A percentile compares a stretch with the other conserved stretches of the same genome.
These are phyloP conservation scores for Harpagifer antarcticus DNA, from an alignment of 2,797 vertebrate species.

Conservation along the genomic window DNA sequence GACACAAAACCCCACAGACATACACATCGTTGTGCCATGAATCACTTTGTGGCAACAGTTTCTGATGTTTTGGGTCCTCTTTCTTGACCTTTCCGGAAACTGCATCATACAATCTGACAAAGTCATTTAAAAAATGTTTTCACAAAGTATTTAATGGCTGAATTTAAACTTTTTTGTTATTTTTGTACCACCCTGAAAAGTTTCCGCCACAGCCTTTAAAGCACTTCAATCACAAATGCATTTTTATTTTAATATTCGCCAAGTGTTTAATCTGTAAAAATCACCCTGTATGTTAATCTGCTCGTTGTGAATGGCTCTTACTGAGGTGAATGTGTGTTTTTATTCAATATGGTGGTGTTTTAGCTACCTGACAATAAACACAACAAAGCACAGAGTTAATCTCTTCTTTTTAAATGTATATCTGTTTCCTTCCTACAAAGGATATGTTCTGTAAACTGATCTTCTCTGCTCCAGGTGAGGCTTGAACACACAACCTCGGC, in stretches of 20 bases:
- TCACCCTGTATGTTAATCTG: conserved; percentile 78
- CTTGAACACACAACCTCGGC: conserved; percentile 21
- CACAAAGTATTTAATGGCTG: conserved; percentile 30
- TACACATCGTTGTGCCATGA: conserved; percentile 23
- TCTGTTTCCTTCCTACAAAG: background rate
- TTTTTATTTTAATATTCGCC: conserved; percentile 27
- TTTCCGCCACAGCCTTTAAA: conserved; percentile 45
- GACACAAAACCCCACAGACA: conserved; percentile 62
- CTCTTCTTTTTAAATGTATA: background rate
- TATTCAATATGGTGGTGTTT: conserved; percentile 90
- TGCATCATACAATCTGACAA: conserved; percentile 9
- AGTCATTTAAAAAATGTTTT: conserved; percentile 19
- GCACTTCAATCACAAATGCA: conserved; percentile 30
- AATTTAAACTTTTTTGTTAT: conserved; percentile 1
- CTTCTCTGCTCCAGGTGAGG: background rate
- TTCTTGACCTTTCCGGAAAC: background rate
- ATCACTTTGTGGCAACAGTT: conserved; percentile 5
- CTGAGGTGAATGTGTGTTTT: conserved; percentile 77
- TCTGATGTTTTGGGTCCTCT: background rate
- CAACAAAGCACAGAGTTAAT: background rate
- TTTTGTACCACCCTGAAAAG: conserved; percentile 16
- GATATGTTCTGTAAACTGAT: rapidly evolving
- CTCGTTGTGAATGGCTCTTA: conserved; percentile 74
- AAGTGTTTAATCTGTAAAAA: conserved; percentile 78
- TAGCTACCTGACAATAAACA: conserved; percentile 86